phyloP scores from a whole-genome alignment of 2,113 vertebrate genomes.

The Tetraodon nigroviridis region DNA sequence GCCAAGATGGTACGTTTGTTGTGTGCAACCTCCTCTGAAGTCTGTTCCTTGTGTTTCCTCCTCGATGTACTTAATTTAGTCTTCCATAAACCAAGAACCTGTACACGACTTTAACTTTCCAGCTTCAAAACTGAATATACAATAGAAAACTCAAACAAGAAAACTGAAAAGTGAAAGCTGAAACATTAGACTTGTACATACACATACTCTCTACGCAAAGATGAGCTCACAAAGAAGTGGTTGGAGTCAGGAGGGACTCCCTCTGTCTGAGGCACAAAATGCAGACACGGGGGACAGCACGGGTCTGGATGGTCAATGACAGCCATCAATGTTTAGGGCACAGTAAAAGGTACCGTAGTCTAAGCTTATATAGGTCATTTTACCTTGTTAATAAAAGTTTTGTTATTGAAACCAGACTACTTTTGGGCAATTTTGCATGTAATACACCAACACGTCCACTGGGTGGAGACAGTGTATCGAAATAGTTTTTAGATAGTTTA shows the following conservation, averaged over 20 bases:
- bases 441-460: conserved; percentile 20
- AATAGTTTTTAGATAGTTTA: background rate
- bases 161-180: conserved; percentile 60
- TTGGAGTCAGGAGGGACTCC: conserved; percentile 30
- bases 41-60: conserved; percentile 55
- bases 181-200: conserved; percentile 69
- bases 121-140: conserved; percentile 69
- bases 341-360: conserved; percentile 78
- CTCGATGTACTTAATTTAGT: conserved; percentile 73
- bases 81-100: conserved; percentile 78
- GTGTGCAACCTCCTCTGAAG: conserved; percentile 58
- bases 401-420: conserved; percentile 79
- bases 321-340: conserved; percentile 81
- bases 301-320: conserved; percentile 77
- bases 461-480: conserved; percentile 40
- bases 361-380: conserved; percentile 80
- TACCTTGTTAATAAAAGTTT: conserved; percentile 94
- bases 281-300: conserved; percentile 69
- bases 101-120: conserved; percentile 69
- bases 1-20: conserved; percentile 41
- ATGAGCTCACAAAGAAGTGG: conserved; percentile 41
- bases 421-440: conserved; percentile 21
- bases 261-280: conserved; percentile 34
- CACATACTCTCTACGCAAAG: conserved; percentile 62
- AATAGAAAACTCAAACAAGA: conserved; percentile 60